Conservation (phyloP, 2,797 vertebrate species). For the Pogonophryne albipinna region DNA sequence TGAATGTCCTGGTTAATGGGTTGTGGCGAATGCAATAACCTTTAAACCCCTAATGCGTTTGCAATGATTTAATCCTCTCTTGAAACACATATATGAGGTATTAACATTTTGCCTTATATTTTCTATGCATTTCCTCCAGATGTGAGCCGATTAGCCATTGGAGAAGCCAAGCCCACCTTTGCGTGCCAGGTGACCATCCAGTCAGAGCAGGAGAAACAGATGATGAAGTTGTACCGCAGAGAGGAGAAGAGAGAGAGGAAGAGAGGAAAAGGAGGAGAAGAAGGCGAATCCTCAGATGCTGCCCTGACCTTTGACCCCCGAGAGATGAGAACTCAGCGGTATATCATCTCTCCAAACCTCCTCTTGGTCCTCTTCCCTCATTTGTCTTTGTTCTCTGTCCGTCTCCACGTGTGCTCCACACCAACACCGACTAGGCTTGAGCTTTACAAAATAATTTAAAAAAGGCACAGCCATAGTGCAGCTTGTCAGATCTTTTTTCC, state of each 20-base stretch:
- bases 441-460: slow-evolving; percentile 17
- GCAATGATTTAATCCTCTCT: background rate
- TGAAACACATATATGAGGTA: background rate
- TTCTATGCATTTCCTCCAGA: slow-evolving; percentile 77
- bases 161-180: slow-evolving; percentile 89
- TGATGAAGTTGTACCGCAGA: slow-evolving; percentile 93
- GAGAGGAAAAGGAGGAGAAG: slow-evolving; percentile 91
- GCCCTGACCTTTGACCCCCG: slow-evolving; percentile 91
- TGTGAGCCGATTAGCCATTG: slow-evolving; percentile 81
- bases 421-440: slow-evolving; percentile 51
- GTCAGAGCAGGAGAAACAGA: slow-evolving; percentile 94
- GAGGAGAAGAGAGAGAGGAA: slow-evolving; percentile 94
- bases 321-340: slow-evolving; percentile 94
- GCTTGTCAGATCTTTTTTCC: slow-evolving; percentile 26
- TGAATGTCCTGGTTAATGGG: no score
- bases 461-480: slow-evolving; percentile 16
- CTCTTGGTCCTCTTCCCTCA: background rate
- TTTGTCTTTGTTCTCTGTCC: slow-evolving; percentile 30
- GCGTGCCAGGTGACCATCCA: slow-evolving; percentile 98
- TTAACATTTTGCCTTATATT: background rate
- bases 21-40: no score
- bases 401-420: slow-evolving; percentile 23
- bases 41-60: no score
- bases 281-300: slow-evolving; percentile 86
- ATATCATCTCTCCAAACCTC: slow-evolving; percentile 49